Conservation (phyloP, 2,797 vertebrate species). For the Odontamblyopus lacepedii region DNA sequence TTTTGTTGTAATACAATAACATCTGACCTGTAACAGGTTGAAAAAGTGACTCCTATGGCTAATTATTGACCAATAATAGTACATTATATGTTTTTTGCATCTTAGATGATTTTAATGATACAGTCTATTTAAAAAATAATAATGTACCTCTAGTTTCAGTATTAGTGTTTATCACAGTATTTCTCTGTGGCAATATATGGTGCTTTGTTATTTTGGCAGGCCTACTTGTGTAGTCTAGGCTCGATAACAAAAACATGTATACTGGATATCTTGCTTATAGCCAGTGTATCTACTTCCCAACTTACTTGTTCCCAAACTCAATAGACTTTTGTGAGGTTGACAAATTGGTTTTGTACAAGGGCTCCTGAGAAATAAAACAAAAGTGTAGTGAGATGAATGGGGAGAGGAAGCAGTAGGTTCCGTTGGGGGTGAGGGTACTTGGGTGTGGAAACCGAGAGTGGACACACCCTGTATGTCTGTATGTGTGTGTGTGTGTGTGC, state of each 20-base stretch:
- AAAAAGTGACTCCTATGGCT: too few relatives aligned
- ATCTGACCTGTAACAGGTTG: too few relatives aligned
- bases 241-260: constrained; percentile 7
- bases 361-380: constrained; percentile 73
- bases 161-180: too few relatives aligned
- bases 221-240: not conserved
- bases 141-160: too few relatives aligned
- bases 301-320: constrained; percentile 46
- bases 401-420: constrained; percentile 66
- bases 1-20: too few relatives aligned
- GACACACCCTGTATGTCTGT: constrained; percentile 53
- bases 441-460: constrained; percentile 51
- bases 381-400: constrained; percentile 67
- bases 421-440: constrained; percentile 42
- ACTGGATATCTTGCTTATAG: constrained; percentile 29
- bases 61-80: too few relatives aligned
- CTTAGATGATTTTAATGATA: too few relatives aligned
- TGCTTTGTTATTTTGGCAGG: too few relatives aligned
- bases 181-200: too few relatives aligned
- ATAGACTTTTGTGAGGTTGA: constrained; percentile 60
- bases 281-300: constrained; percentile 41
- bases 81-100: too few relatives aligned
- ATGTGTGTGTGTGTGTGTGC: constrained; percentile 24
- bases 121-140: too few relatives aligned
- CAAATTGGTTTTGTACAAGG: constrained; percentile 65